Conservation (phyloP, 2,797 vertebrate species). For the Chaetodon trifasciatus region DNA sequence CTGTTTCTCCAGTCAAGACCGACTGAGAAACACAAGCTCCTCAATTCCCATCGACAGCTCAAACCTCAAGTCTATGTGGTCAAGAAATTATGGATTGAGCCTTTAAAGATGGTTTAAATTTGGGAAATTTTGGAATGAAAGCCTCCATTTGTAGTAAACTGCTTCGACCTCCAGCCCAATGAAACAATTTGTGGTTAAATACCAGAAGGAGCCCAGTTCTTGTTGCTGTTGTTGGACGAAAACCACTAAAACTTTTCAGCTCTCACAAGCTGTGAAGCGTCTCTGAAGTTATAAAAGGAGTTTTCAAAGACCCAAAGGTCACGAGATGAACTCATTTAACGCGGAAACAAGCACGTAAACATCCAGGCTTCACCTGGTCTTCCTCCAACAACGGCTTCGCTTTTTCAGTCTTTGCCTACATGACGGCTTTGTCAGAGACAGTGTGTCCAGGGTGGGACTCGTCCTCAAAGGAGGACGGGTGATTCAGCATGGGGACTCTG, state of each 20-base stretch:
- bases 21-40: background rate
- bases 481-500: slow-evolving; percentile 57
- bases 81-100: background rate
- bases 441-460: slow-evolving; percentile 53
- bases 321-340: slow-evolving; percentile 20
- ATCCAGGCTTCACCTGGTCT: slow-evolving; percentile 23
- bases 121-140: slow-evolving; percentile 55
- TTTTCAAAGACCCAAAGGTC: slow-evolving; percentile 5
- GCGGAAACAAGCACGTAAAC: slow-evolving; percentile 7
- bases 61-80: slow-evolving; percentile 17
- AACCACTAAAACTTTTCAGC: slow-evolving; percentile 8
- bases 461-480: slow-evolving; percentile 47
- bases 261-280: background rate
- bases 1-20: background rate
- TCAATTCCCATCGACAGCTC: slow-evolving; percentile 15
- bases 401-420: slow-evolving; percentile 26
- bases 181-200: slow-evolving; percentile 41
- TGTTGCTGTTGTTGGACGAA: slow-evolving; percentile 45
- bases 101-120: slow-evolving; percentile 12
- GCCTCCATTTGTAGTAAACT: slow-evolving; percentile 26
- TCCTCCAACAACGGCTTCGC: slow-evolving; percentile 44
- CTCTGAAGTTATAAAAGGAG: background rate
- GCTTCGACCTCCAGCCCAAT: slow-evolving; percentile 14
- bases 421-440: slow-evolving; percentile 42
- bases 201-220: slow-evolving; percentile 17